Base-by-base conservation (phyloP, 1,140 invertebrate species). In the Pectinophora gossypiella region DNA sequence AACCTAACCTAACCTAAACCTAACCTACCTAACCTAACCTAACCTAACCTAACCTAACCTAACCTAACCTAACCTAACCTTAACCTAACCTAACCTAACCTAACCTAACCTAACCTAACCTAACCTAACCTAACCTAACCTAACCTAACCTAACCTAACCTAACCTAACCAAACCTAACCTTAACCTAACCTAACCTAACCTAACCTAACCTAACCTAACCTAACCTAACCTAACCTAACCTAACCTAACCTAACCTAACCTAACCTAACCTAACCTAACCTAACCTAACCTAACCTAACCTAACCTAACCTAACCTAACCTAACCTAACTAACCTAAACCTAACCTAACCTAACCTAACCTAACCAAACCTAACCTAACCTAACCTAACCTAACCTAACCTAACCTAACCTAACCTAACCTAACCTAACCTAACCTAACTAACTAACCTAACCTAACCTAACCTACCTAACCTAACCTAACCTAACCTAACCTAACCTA, bases 41-140 rank as follows among this genome's bases (percentile, higher is more conserved):
- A 47, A 22, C 45, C 45, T 27, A 47, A 47, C 43, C 43, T 45
- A 45, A 45, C 36, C 13, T n/a, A 5, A 38, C 5, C 36, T 20
- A 36, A 53, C 51, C 48, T 48, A 55, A 55, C 55, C 53, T 40
- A 49, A 62, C 49, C 54, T 51, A 52, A 57, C 48, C 64, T 10
- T 58, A 61, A 64, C 64, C 61, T 62, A 57, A 67, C 64, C 64
- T 61, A 61, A 64, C 58, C 64, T 52, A 61, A 64, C 57, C 54
- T 54, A 59, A 49, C 54, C 49, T 48, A 56, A 47, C 54, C 48
- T 42, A 56, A 56, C 54, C 54, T 56, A 56, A 56, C 46, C 53
- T 44, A 55, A 55, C 53, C 53, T 49, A 55, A 55, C 53, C 53
- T 49, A 55, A 55, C 53, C 53, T 55, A 55, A 55, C 53, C 53